These are phyloP conservation scores for Dasypus novemcinctus DNA, from an alignment of 2,113 vertebrate species.

Conservation along the genomic window DNA sequence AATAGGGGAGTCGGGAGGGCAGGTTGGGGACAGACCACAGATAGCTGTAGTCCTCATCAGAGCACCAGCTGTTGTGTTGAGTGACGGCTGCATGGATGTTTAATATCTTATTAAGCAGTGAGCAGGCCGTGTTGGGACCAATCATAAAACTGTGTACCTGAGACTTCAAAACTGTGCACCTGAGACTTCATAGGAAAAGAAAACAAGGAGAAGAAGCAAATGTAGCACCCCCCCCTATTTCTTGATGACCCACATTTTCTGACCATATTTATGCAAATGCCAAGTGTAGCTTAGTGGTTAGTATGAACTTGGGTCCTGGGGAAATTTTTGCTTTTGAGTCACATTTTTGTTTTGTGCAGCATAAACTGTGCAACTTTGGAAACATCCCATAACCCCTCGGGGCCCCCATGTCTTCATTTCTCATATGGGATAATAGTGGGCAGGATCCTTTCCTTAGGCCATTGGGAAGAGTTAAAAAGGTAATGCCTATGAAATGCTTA, in stretches of 20 bases:
- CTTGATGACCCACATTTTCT: neutral
- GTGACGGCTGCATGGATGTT: neutral
- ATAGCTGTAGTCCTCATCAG: accelerated
- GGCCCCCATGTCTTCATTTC: neutral
- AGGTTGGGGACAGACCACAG: accelerated
- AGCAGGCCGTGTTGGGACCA: neutral
- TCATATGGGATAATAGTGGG: accelerated
- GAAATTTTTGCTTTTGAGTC: neutral
- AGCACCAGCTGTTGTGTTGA: accelerated
- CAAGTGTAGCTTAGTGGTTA: neutral
- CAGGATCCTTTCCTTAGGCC: accelerated
- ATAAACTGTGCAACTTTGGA: neutral
- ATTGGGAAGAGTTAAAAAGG: neutral
- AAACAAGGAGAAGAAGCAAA: neutral
- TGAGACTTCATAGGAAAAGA: neutral
- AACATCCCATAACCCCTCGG: accelerated
- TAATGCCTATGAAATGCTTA: accelerated
- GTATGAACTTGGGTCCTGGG: neutral
- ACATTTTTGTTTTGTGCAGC: too few species aligned
- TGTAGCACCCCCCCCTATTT: neutral
- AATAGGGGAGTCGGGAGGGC: neutral
- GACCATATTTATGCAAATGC: neutral
- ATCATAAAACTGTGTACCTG: too few species aligned
- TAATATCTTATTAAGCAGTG: neutral
- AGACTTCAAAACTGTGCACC: neutral